Percentiles rank a stretch among this genome's conserved stretches.
These are phyloP conservation scores for Coleophora deauratella DNA, from an alignment of 2,888 invertebrate species.

Conservation along the genomic window DNA sequence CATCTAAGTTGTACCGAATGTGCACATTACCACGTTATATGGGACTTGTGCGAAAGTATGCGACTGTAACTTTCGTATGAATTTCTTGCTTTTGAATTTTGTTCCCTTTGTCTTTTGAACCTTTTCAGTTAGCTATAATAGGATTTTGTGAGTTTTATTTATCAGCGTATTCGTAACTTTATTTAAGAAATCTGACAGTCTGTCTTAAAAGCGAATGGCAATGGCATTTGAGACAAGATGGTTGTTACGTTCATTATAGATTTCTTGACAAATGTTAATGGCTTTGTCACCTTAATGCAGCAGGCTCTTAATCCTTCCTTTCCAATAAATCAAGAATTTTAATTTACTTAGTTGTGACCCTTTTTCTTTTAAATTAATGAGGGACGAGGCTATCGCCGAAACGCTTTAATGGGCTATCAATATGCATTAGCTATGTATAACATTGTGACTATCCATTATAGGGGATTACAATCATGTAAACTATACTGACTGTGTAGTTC, in stretches of 20 bases:
- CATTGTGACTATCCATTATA: slow-evolving; percentile 24
- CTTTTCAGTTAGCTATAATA: no score
- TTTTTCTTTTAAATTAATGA: slow-evolving; percentile 42
- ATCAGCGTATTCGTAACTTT: no score
- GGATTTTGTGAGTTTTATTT: no score
- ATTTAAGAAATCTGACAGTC: no score
- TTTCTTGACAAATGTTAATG: no score
- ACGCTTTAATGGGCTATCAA: slow-evolving; percentile 56
- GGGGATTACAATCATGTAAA: slow-evolving; percentile 50
- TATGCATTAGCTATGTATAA: slow-evolving; percentile 35
- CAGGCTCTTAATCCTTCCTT: slow-evolving; percentile 36
- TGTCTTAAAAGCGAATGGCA: no score
- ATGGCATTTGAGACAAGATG: no score
- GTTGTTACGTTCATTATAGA: no score
- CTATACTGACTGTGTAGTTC: slow-evolving; percentile 36
- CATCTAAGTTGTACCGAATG: slow-evolving; percentile 12
- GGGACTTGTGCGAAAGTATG: not conserved
- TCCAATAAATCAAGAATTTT: slow-evolving; percentile 34
- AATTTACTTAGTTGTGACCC: slow-evolving; percentile 39
- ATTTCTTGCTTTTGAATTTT: no score
- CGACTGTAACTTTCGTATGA: not conserved
- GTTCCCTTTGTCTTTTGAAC: no score
- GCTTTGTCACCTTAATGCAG: no score
- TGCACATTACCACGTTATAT: slow-evolving; percentile 16
- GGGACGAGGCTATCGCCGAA: slow-evolving; percentile 39